Conservation (phyloP, 2,113 vertebrate species). For the Neogale vison region DNA sequence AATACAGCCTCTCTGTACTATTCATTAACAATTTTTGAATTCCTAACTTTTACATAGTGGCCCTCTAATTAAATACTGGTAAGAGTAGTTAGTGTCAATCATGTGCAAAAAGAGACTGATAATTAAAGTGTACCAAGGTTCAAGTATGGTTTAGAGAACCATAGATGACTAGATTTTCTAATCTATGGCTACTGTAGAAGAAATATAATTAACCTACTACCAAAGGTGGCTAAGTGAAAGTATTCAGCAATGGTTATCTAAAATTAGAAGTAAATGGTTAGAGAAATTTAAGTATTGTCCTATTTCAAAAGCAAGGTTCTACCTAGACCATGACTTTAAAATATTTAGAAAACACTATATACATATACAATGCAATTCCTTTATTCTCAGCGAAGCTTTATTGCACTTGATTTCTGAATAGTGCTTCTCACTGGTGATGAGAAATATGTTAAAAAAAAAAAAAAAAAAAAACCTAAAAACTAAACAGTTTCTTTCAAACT, state of each 20-base stretch:
- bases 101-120: not conserved
- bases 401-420: not conserved
- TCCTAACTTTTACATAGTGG: not conserved
- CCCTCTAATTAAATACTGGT: not conserved
- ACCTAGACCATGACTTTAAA: conserved; percentile 33
- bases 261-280: conserved; percentile 24
- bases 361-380: not conserved
- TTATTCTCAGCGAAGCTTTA: not conserved
- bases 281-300: not conserved
- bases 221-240: not conserved
- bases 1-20: not conserved
- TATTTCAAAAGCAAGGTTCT: conserved; percentile 35
- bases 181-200: not conserved
- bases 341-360: not conserved
- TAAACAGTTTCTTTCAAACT: not conserved
- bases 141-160: not conserved
- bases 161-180: not conserved
- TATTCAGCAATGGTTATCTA: not conserved
- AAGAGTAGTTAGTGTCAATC: not conserved
- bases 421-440: not conserved
- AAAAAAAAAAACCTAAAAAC: not conserved
- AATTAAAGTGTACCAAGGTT: not conserved
- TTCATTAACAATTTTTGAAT: conserved; percentile 26
- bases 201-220: conserved; percentile 47
- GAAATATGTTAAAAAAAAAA: not conserved